phyloP scores from a whole-genome alignment of 2,797 vertebrate species.

The Avahi laniger region DNA sequence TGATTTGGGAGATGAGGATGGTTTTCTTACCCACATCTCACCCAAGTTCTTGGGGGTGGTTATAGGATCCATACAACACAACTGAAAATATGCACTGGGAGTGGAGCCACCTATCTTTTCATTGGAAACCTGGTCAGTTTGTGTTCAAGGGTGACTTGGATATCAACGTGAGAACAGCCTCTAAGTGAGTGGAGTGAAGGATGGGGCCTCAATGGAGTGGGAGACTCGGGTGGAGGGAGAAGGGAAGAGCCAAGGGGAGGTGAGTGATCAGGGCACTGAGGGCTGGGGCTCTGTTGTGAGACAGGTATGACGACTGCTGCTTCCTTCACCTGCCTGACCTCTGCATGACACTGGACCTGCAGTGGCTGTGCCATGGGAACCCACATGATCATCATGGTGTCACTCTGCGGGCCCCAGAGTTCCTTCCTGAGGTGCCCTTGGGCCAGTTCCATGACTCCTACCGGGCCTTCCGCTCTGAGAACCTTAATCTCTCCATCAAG shows the following conservation, averaged over 20 bases:
- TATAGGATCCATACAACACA: slow-evolving; percentile 98
- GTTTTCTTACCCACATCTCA: background rate
- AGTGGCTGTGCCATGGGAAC: slow-evolving; percentile 98
- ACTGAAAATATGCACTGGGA: slow-evolving; percentile 99
- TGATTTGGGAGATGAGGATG: background rate
- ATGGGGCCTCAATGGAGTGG: rapidly evolving
- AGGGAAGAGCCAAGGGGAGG: background rate
- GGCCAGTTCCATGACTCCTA: slow-evolving; percentile 97
- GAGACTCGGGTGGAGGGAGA: background rate
- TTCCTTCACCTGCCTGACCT: slow-evolving; percentile 96
- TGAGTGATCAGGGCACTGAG: background rate
- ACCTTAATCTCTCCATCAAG: slow-evolving; percentile 96
- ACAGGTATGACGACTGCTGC: slow-evolving; percentile 98
- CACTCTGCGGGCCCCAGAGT: slow-evolving; percentile 93
- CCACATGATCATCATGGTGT: slow-evolving; percentile 96
- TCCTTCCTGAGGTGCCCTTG: slow-evolving; percentile 91
- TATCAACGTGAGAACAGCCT: slow-evolving; percentile 97
- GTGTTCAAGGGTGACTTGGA: slow-evolving; percentile 96
- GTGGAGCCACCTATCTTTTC: slow-evolving; percentile 94
- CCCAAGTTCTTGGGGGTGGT: slow-evolving; percentile 20
- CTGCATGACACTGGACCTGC: slow-evolving; percentile 96
- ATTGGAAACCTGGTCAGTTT: slow-evolving; percentile 96
- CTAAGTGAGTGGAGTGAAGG: slow-evolving; percentile 90
- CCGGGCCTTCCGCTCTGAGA: slow-evolving; percentile 97
- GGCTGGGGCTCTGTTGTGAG: background rate